Evolutionary conservation across 2,113 vertebrate genomes (phyloP).

Genomic region (Empidonax alnorum): DNA sequence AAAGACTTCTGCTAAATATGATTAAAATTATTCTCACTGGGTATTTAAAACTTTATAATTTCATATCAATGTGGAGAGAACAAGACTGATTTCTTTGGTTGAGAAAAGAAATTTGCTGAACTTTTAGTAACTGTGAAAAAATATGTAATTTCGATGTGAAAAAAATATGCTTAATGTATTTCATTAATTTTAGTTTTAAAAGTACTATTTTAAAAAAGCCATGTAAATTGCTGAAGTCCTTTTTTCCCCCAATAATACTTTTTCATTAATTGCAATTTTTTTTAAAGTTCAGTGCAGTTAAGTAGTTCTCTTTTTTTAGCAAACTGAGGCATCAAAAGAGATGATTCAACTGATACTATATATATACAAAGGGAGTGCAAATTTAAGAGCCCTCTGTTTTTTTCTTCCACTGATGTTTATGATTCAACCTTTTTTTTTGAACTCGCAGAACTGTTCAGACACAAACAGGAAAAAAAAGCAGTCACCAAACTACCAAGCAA

Average conservation of each 20-base stretch:
- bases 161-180: neutral
- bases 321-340: neutral
- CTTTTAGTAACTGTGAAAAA: neutral
- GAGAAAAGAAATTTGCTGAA: neutral
- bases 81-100: neutral
- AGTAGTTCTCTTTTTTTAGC: neutral
- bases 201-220: neutral
- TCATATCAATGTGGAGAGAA: neutral
- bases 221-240: neutral
- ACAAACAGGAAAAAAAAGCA: neutral
- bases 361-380: rapidly evolving
- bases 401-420: neutral
- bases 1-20: neutral
- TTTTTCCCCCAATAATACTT: neutral
- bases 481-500: neutral
- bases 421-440: neutral
- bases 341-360: neutral
- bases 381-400: neutral
- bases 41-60: neutral
- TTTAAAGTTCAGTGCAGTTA: neutral
- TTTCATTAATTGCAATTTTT: neutral
- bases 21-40: neutral
- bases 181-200: neutral
- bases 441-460: neutral
- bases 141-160: neutral